Conservation (phyloP, 2,797 vertebrate genomes). For the Argentina silus region DNA sequence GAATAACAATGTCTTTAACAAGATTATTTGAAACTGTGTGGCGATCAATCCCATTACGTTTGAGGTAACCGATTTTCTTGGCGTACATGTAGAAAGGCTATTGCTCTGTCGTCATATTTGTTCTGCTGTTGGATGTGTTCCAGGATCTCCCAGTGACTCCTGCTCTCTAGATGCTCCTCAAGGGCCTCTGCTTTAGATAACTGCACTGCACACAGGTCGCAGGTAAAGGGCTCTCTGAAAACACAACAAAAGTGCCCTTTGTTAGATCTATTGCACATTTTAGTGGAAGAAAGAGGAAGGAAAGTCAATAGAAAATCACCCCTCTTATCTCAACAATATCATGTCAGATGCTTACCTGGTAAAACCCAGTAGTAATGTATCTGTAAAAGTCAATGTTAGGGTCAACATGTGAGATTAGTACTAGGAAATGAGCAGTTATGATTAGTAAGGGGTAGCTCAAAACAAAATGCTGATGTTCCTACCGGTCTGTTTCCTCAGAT, state of each 20-base stretch:
- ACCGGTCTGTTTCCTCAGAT: conserved; percentile 45
- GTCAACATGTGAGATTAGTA: no score
- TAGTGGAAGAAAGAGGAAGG: no score
- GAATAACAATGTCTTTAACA: not conserved
- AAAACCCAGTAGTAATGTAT: no score
- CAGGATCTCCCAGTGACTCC: conserved; percentile 68
- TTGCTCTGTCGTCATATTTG: conserved; percentile 62
- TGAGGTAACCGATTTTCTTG: not conserved
- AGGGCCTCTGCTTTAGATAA: conserved; percentile 58
- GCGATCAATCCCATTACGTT: not conserved
- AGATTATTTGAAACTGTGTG: not conserved
- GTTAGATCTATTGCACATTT: no score
- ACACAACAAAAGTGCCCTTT: not conserved
- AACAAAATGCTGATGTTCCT: conserved; percentile 33
- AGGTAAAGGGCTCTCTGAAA: conserved; percentile 56
- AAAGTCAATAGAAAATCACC: no score
- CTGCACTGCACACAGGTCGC: conserved; percentile 69
- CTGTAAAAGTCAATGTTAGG: no score
- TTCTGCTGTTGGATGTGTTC: conserved; percentile 70
- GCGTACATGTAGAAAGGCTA: conserved; percentile 72
- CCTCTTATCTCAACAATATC: no score
- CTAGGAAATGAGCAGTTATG: no score
- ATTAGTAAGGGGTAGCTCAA: not conserved
- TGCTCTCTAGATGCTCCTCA: conserved; percentile 67
- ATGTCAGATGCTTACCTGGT: not conserved